A percentile compares a stretch with the other conserved stretches of the same genome.
Evolutionary conservation across 2,888 invertebrate species (phyloP).

Genomic region (Trisateles emortualis): DNA sequence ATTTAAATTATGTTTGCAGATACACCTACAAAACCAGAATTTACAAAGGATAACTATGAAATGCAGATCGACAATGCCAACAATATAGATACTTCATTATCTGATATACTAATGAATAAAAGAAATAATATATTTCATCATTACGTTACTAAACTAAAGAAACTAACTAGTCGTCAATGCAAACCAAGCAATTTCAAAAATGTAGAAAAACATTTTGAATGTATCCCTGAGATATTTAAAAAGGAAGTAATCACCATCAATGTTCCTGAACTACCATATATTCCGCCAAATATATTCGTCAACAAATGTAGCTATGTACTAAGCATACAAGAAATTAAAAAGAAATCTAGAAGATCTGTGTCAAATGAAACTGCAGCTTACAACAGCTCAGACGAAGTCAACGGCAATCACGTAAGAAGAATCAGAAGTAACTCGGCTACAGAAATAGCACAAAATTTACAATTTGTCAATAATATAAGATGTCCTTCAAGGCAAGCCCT

Average conservation of each 20-base stretch:
- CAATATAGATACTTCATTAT: not conserved
- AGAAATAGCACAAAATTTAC: constrained; percentile 34
- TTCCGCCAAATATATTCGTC: constrained; percentile 70
- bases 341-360: constrained; percentile 37
- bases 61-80: not conserved
- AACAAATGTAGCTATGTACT: constrained; percentile 64
- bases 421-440: constrained; percentile 47
- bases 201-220: constrained; percentile 55
- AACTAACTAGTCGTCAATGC: constrained; percentile 52
- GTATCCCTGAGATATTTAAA: constrained; percentile 64
- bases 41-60: not conserved
- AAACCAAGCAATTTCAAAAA: constrained; percentile 46
- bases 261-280: constrained; percentile 60
- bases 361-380: constrained; percentile 53
- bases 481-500: constrained; percentile 31
- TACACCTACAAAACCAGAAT: constrained; percentile 4
- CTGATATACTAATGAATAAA: constrained; percentile 2
- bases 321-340: constrained; percentile 59
- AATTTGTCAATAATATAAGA: constrained; percentile 28
- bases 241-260: constrained; percentile 59
- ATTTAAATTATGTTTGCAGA: constrained; percentile 9
- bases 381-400: constrained; percentile 61
- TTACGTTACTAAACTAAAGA: constrained; percentile 50
- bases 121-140: constrained; percentile 13
- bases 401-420: constrained; percentile 59